A percentile compares a stretch with the other conserved stretches of the same genome.
Conservation (phyloP, 2,888 invertebrate genomes). For the Fragum sueziense region DNA sequence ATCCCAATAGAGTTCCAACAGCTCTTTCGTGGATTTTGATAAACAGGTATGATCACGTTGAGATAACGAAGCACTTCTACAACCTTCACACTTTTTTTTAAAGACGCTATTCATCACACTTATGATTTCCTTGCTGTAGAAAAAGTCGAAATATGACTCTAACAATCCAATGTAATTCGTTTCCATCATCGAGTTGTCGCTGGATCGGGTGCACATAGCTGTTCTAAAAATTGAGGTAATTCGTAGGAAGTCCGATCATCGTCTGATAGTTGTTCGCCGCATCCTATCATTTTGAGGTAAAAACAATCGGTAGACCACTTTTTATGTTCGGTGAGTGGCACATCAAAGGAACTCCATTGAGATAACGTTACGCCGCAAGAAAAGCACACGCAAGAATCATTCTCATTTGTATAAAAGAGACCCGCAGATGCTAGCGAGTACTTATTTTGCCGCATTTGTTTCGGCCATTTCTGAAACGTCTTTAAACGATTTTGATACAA, state of each 20-base stretch:
- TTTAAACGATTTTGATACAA: background rate
- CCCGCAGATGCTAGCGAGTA: conserved; percentile 1
- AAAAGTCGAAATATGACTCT: conserved; percentile 27
- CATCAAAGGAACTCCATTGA: conserved; percentile 3
- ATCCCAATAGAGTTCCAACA: conserved; percentile 19
- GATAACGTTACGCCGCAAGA: conserved; percentile 18
- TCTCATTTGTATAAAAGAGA: conserved; percentile 14
- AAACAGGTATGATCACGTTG: conserved; percentile 13
- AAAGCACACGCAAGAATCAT: conserved; percentile 19
- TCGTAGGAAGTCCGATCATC: background rate
- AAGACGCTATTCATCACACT: conserved; percentile 4
- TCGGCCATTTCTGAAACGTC: conserved; percentile 16
- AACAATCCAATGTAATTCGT: background rate
- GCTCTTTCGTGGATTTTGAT: conserved; percentile 4
- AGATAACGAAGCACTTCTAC: conserved; percentile 1
- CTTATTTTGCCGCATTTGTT: conserved; percentile 12
- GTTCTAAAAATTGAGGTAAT: conserved; percentile 7
- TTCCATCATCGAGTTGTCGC: conserved; percentile 8
- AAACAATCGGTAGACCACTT: conserved; percentile 23
- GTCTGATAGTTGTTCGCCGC: background rate
- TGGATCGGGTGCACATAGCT: background rate
- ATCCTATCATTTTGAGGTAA: conserved; percentile 26
- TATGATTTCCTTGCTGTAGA: conserved; percentile 6
- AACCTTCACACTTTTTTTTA: conserved; percentile 21
- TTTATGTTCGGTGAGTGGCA: conserved; percentile 13